phyloP scores from a whole-genome alignment of 2,888 invertebrate species.

The Tachina lurida region DNA sequence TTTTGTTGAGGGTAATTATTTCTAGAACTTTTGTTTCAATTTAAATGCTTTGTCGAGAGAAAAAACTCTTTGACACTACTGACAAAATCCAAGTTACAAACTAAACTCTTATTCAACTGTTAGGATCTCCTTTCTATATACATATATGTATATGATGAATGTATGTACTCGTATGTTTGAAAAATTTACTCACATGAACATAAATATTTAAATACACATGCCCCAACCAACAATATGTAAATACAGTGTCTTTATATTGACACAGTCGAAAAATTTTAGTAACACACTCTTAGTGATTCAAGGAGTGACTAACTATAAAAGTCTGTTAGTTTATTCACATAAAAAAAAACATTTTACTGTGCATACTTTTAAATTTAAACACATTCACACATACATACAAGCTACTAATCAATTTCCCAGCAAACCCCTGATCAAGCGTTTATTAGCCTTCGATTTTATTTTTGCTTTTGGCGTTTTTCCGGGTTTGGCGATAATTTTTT shows the following conservation, averaged over 20 bases:
- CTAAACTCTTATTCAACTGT: not conserved
- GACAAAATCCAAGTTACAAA: not conserved
- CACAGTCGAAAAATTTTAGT: conserved; percentile 16
- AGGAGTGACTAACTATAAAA: conserved; percentile 41
- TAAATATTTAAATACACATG: not conserved
- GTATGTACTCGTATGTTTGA: not conserved
- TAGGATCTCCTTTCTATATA: not conserved
- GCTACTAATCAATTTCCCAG: too few species aligned
- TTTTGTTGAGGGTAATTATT: not conserved
- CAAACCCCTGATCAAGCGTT: too few species aligned
- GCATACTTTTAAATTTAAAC: not conserved
- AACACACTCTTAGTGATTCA: conserved; percentile 14
- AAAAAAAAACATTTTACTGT: not conserved
- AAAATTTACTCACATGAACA: not conserved
- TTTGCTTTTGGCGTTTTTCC: too few species aligned
- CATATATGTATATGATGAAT: not conserved
- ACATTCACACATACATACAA: not conserved
- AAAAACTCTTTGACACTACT: not conserved
- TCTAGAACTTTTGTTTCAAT: too few species aligned
- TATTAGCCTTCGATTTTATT: too few species aligned
- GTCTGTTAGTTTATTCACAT: conserved; percentile 25
- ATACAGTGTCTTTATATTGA: conserved; percentile 43
- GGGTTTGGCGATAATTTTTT: too few species aligned
- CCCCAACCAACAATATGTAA: conserved; percentile 15
- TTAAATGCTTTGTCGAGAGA: not conserved